Evolutionary conservation across 2,113 vertebrate genomes (phyloP), one percentile per base, ranked within the genome.

Genomic region (Xiphophorus maculatus): DNA sequence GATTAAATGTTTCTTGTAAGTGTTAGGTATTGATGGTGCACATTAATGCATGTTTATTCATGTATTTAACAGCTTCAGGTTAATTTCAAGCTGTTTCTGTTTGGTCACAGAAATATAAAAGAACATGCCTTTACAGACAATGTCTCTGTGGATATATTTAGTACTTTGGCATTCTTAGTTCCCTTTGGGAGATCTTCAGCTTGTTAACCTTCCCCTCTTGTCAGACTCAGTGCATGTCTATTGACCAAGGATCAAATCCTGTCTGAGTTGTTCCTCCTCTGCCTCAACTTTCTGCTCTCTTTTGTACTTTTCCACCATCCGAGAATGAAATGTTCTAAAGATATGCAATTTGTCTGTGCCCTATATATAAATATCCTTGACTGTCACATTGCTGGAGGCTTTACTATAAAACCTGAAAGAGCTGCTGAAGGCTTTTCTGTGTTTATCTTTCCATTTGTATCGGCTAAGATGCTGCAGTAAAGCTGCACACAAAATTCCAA

Each of bases 311-410:
- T 37, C 51, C 63, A 77, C n/a, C 64, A 70, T 81, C 75, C 64
- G 29, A 79, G 42, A 82, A 32, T 5, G 14, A 66, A 82, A 80
- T 60, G 62, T 37, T 29, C 66, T 73, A 37, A 79, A 79, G 71
- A 65, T 73, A 61, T 70, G 74, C 76, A 42, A 74, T 80, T 44
- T 27, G 63, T 66, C 75, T 33, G 30, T 71, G 71, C 30, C 51
- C 30, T 29, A 54, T 84, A 80, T 84, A 80, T 69, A 76, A 80
- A 74, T 82, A 86, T 74, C 80, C 86, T 87, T 88, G 74, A 74
- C 80, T 65, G 71, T 88, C 81, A 84, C 84, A 73, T 86, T 89
- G 83, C 79, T 73, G 15, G 10, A 80, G 73, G 85, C 88, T 42
- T 68, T 32, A 66, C 66, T 65, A 82, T 72, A 84, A 76, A 87